Evolutionary conservation across 2,888 invertebrate species (phyloP).

Genomic region (Coelopa pilipes): DNA sequence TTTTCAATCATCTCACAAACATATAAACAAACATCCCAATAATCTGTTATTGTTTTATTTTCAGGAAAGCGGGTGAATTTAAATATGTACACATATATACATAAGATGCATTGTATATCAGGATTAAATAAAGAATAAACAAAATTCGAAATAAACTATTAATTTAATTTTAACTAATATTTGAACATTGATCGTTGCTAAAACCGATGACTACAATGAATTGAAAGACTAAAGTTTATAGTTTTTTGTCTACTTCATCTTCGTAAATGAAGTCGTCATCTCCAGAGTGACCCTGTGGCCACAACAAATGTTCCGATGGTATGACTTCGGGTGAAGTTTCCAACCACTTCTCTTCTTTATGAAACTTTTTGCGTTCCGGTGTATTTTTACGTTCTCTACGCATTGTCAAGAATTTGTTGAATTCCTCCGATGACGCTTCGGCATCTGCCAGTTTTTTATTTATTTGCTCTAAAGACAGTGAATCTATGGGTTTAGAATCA

Average conservation of each 20-base stretch:
- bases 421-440: conserved; percentile 44
- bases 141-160: too few species aligned
- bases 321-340: not conserved
- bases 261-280: conserved; percentile 53
- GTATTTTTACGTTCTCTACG: conserved; percentile 49
- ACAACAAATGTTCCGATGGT: conserved; percentile 8
- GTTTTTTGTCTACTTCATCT: conserved; percentile 38
- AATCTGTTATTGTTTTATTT: too few species aligned
- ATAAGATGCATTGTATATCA: too few species aligned
- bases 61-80: too few species aligned
- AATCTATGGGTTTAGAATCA: not conserved
- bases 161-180: not conserved
- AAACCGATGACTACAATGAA: not conserved
- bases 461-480: conserved; percentile 20
- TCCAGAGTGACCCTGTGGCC: not conserved
- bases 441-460: conserved; percentile 43
- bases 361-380: conserved; percentile 52
- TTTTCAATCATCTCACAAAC: not conserved
- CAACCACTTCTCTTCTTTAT: conserved; percentile 31
- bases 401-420: conserved; percentile 52
- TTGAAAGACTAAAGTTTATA: not conserved
- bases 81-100: too few species aligned
- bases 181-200: too few species aligned
- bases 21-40: not conserved
- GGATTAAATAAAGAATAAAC: too few species aligned